phyloP scores from a whole-genome alignment of 2,113 vertebrate genomes.

The Eretmochelys imbricata region DNA sequence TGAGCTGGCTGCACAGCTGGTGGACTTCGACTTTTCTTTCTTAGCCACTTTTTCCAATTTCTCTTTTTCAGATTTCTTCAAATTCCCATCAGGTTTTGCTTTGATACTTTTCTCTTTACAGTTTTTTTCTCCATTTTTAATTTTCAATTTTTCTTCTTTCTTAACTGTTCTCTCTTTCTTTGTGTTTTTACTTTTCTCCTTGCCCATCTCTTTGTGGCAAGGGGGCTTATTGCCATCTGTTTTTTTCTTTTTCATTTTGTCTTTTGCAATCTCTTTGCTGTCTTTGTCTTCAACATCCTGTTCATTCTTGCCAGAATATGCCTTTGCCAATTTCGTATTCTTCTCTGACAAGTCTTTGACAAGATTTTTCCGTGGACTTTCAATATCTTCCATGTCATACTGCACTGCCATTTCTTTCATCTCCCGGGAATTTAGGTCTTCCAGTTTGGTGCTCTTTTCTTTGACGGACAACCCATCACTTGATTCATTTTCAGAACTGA shows the following conservation, averaged over 20 bases:
- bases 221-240: neutral
- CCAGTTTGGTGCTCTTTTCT: constrained; percentile 18
- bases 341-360: constrained; percentile 46
- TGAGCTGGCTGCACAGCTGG: constrained; percentile 47
- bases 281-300: constrained; percentile 76
- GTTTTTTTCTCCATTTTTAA: constrained; percentile 69
- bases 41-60: constrained; percentile 76
- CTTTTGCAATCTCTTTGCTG: constrained; percentile 32
- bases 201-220: constrained; percentile 57
- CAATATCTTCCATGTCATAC: constrained; percentile 56
- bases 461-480: neutral
- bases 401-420: constrained; percentile 72
- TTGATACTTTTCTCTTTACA: constrained; percentile 48
- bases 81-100: constrained; percentile 66
- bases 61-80: constrained; percentile 71
- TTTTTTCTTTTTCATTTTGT: constrained; percentile 67
- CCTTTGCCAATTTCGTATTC: constrained; percentile 34
- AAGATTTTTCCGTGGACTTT: constrained; percentile 2
- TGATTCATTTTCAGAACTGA: constrained; percentile 45
- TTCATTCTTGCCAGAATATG: constrained; percentile 3
- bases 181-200: constrained; percentile 77
- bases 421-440: constrained; percentile 25
- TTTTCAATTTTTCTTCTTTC: constrained; percentile 69
- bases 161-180: constrained; percentile 69
- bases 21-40: constrained; percentile 64